These are phyloP conservation scores for Drosophila atripex DNA, from an alignment of 2,888 invertebrate species.

Conservation along the genomic window DNA sequence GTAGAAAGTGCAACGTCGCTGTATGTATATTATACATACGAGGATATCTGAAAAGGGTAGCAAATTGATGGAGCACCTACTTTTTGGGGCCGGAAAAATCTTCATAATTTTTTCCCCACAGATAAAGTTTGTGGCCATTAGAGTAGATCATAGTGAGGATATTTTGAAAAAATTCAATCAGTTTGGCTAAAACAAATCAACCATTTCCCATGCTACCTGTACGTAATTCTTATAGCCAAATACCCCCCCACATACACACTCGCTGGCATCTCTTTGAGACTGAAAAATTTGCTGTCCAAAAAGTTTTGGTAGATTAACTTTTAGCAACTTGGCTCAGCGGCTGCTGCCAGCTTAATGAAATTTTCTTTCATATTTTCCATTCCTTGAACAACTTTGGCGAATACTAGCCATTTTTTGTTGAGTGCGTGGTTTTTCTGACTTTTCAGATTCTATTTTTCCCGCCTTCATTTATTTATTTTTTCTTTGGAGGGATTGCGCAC, in stretches of 20 bases:
- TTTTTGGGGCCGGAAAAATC: slow-evolving; percentile 49
- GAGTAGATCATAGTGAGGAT: slow-evolving; percentile 19
- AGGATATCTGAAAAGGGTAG: slow-evolving; percentile 33
- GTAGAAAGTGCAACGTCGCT: slow-evolving; percentile 14
- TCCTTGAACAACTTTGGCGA: slow-evolving; percentile 13
- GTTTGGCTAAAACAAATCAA: slow-evolving; percentile 17
- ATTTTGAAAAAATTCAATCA: slow-evolving; percentile 37
- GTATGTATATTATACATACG: background rate
- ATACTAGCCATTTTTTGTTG: slow-evolving; percentile 14
- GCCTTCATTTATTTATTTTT: background rate
- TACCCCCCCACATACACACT: slow-evolving; percentile 20
- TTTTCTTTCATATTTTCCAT: slow-evolving; percentile 45
- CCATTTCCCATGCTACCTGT: slow-evolving; percentile 17
- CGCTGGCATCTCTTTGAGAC: slow-evolving; percentile 25
- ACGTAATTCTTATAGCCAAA: slow-evolving; percentile 8
- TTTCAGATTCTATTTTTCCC: background rate
- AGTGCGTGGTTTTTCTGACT: slow-evolving; percentile 22
- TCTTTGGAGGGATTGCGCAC: slow-evolving; percentile 10
- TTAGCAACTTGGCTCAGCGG: slow-evolving; percentile 55
- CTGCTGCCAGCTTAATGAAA: slow-evolving; percentile 69
- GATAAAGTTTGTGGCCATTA: slow-evolving; percentile 25
- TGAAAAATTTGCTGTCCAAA: slow-evolving; percentile 44
- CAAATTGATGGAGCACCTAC: slow-evolving; percentile 73
- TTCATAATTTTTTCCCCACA: slow-evolving; percentile 34
- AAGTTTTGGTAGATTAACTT: slow-evolving; percentile 62